Percentiles rank a stretch among this genome's conserved stretches.
Conservation (phyloP, 2,797 vertebrate species). For the Aeoliscus strigatus region DNA sequence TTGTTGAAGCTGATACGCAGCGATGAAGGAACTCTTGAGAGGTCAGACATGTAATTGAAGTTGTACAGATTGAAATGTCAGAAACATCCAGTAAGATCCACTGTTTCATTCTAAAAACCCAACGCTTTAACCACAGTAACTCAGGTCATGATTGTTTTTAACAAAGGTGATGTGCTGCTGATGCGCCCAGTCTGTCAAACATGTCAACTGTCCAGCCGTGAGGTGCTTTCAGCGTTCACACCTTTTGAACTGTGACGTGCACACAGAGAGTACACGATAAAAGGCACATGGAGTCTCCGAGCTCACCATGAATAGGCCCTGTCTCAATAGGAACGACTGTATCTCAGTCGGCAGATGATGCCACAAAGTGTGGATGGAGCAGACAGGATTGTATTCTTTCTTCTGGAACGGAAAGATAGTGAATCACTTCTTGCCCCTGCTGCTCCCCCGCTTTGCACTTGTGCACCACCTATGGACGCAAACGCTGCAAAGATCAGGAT, state of each 20-base stretch:
- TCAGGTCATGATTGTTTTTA: background rate
- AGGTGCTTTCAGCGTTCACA: too few species aligned
- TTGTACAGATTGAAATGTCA: background rate
- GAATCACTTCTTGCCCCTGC: constrained; percentile 25
- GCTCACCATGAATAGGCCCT: constrained; percentile 18
- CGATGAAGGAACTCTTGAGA: constrained; percentile 16
- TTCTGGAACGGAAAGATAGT: background rate
- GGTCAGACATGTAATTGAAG: constrained; percentile 20
- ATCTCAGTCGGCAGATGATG: constrained; percentile 5
- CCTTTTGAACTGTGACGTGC: constrained; percentile 31
- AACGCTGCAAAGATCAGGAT: constrained; percentile 17
- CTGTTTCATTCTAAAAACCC: background rate
- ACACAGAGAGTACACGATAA: constrained; percentile 17
- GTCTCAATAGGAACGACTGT: constrained; percentile 17
- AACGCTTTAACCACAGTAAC: background rate
- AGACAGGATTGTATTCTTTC: constrained; percentile 1
- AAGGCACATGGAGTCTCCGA: constrained; percentile 16
- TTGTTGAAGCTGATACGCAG: constrained; percentile 4
- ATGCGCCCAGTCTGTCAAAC: background rate
- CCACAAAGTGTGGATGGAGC: constrained; percentile 11
- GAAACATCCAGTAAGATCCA: background rate
- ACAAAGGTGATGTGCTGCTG: constrained; percentile 2
- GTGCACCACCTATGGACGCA: constrained; percentile 2
- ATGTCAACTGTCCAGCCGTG: constrained; percentile 31
- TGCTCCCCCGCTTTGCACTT: constrained; percentile 4